Evolutionary conservation across 2,113 vertebrate species (phyloP).

Genomic region (Saimiri boliviensis): DNA sequence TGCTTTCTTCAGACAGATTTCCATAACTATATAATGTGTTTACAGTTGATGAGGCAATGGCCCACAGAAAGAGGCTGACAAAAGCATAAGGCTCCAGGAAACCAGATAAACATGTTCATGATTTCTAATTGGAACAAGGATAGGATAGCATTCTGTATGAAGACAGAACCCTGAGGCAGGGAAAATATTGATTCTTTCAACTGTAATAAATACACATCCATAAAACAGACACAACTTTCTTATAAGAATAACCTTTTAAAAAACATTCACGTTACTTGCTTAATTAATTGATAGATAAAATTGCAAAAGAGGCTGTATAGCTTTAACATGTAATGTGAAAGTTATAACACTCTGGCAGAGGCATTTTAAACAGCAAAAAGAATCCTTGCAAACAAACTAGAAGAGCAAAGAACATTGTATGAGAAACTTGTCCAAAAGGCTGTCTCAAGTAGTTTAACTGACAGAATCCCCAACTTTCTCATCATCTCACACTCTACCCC

Average conservation of each 20-base stretch:
- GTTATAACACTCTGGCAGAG: not conserved
- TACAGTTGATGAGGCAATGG: conserved; percentile 92
- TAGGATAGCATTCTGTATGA: conserved; percentile 63
- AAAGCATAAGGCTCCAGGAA: conserved; percentile 86
- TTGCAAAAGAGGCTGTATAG: not conserved
- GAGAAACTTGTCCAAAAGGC: not conserved
- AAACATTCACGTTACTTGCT: not conserved
- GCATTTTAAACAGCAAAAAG: conserved; percentile 37
- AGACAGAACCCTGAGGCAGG: conserved; percentile 66
- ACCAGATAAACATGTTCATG: conserved; percentile 81
- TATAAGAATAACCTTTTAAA: not conserved
- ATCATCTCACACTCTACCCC: not conserved
- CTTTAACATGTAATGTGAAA: not conserved
- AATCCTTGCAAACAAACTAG: not conserved
- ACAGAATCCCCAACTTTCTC: not conserved
- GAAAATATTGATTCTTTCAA: not conserved
- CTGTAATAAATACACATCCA: conserved; percentile 36
- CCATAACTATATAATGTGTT: conserved; percentile 95
- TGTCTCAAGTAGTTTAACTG: not conserved
- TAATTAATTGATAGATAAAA: conserved; percentile 37
- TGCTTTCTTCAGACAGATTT: conserved; percentile 90
- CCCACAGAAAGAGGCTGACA: conserved; percentile 90
- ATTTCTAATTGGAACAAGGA: conserved; percentile 78
- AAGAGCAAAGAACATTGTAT: not conserved
- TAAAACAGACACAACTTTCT: conserved; percentile 15